These are phyloP conservation scores for Anguilla rostrata DNA, from an alignment of 2,113 vertebrate species.

Conservation along the genomic window DNA sequence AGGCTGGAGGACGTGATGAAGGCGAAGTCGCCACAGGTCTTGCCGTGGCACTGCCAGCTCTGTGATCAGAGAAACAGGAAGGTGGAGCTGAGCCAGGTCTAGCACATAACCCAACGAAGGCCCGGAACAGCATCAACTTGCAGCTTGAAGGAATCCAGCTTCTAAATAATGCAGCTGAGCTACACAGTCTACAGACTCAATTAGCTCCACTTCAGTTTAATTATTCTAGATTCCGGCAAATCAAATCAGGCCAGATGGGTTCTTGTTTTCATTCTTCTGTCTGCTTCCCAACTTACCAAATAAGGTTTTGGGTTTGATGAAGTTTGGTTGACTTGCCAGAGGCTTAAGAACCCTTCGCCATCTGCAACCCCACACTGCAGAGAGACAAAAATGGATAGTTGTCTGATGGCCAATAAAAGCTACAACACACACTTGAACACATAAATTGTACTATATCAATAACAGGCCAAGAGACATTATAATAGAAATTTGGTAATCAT, in stretches of 20 bases:
- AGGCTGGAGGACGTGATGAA: constrained; percentile 97
- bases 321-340: constrained; percentile 98
- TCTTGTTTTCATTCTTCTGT: not conserved
- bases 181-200: not conserved
- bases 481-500: not conserved
- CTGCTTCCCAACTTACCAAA: constrained; percentile 76
- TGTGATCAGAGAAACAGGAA: constrained; percentile 45
- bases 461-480: not conserved
- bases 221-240: not conserved
- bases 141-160: not conserved
- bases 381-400: constrained; percentile 32
- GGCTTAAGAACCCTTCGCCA: constrained; percentile 94
- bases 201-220: not conserved
- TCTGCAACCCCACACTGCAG: constrained; percentile 93
- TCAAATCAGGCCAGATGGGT: constrained; percentile 1
- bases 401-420: not conserved
- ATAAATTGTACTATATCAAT: not conserved
- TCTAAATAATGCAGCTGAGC: not conserved
- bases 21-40: constrained; percentile 91
- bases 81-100: not conserved
- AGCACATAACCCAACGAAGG: not conserved
- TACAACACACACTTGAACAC: constrained; percentile 10
- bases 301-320: constrained; percentile 95
- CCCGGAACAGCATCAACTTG: not conserved
- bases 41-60: constrained; percentile 97